These are phyloP conservation scores for Tyria jacobaeae DNA, from an alignment of 2,888 invertebrate genomes.

Conservation along the genomic window DNA sequence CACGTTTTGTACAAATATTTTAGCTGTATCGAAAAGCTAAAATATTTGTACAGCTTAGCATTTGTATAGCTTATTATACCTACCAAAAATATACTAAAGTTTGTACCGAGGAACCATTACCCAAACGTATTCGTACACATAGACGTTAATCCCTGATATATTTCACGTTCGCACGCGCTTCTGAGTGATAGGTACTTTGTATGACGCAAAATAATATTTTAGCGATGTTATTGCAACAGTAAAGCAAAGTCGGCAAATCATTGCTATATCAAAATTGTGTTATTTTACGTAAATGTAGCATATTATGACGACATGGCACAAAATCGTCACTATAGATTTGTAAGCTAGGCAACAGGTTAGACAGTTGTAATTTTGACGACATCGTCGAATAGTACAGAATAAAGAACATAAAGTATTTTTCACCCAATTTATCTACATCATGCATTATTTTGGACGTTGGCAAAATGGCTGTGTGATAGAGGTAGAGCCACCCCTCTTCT, in stretches of 20 bases:
- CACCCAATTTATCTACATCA: conserved; percentile 5
- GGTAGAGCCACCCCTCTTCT: no score
- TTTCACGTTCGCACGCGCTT: conserved; percentile 26
- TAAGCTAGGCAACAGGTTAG: conserved; percentile 14
- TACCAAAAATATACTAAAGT: conserved; percentile 18
- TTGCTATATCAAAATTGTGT: conserved; percentile 11
- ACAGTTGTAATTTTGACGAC: not conserved
- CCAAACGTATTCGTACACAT: conserved; percentile 31
- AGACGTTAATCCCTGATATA: conserved; percentile 23
- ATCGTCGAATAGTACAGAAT: not conserved
- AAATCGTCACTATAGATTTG: not conserved
- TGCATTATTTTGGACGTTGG: conserved; percentile 9
- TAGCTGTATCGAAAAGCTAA: not conserved
- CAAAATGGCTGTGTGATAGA: no score
- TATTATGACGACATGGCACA: not conserved
- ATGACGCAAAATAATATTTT: conserved; percentile 40
- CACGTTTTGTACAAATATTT: not conserved
- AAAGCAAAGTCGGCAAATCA: conserved; percentile 29
- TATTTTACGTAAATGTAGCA: conserved; percentile 13
- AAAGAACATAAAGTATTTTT: not conserved
- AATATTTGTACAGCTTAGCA: no score
- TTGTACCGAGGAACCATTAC: conserved; percentile 29
- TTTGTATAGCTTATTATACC: conserved; percentile 12
- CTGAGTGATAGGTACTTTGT: conserved; percentile 26
- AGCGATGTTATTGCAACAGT: conserved; percentile 28